Conservation (phyloP, 2,113 vertebrate genomes). For the Ceyx melanurus region DNA sequence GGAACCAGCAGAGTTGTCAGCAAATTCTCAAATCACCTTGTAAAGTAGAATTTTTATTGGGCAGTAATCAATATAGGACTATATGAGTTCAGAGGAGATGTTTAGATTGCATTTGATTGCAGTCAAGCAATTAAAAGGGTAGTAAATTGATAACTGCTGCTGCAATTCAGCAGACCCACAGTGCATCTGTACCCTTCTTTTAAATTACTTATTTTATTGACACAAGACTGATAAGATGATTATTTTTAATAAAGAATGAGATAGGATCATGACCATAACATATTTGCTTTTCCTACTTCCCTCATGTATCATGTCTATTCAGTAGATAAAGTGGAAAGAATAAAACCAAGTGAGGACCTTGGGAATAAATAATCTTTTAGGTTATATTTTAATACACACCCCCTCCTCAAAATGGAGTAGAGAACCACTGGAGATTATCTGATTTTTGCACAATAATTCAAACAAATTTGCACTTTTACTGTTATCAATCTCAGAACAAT, state of each 20-base stretch:
- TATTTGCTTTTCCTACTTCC: not conserved
- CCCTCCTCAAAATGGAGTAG: accelerated
- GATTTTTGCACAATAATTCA: not conserved
- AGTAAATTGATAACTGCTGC: not conserved
- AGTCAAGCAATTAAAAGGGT: not conserved
- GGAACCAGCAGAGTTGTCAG: not conserved
- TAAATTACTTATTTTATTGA: not conserved
- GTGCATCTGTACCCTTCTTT: not conserved
- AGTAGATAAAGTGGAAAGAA: not conserved
- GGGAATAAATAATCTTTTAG: not conserved
- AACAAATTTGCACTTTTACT: not conserved
- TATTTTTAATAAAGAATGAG: not conserved
- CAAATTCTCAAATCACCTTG: not conserved
- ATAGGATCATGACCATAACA: not conserved
- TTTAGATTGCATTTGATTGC: not conserved
- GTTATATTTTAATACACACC: not conserved
- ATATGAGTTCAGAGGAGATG: not conserved
- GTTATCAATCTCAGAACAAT: not conserved
- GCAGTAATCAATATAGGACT: not conserved
- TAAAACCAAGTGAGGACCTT: not conserved
- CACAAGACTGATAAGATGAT: not conserved
- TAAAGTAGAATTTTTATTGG: not conserved
- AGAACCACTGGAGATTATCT: not conserved
- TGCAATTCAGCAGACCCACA: not conserved
- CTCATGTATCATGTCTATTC: not conserved